Conservation (phyloP, 2,797 vertebrate species). For the Hyperoplus immaculatus region DNA sequence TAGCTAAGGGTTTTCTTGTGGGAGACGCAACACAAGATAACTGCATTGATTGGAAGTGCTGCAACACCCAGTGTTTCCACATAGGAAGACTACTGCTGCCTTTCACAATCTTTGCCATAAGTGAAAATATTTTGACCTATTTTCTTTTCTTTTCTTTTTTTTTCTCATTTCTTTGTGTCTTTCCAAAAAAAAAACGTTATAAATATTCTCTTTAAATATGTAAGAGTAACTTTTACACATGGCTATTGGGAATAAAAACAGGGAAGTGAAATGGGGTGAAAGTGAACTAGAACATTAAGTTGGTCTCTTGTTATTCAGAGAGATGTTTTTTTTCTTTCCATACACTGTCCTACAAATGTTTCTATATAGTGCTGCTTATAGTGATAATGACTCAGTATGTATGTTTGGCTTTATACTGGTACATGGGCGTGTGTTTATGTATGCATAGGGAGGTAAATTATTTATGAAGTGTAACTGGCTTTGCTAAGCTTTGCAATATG, state of each 20-base stretch:
- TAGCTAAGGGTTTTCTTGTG: neutral
- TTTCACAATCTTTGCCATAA: neutral
- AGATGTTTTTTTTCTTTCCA: conserved; percentile 10
- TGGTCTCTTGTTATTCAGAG: neutral
- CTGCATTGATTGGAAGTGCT: conserved; percentile 7
- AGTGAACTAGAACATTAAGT: neutral
- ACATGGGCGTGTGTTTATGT: neutral
- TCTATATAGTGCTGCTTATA: neutral
- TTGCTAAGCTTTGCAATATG: neutral
- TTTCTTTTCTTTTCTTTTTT: neutral
- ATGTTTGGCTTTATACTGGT: neutral
- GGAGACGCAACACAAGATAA: conserved; percentile 5
- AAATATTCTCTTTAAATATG: neutral
- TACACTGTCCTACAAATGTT: neutral
- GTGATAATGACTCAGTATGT: neutral
- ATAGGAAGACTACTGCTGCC: neutral
- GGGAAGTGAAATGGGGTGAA: conserved; percentile 10
- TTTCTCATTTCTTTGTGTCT: neutral
- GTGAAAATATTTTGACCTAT: neutral
- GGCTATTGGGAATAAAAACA: neutral
- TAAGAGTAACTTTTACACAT: neutral
- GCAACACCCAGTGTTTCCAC: neutral
- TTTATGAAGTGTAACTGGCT: neutral
- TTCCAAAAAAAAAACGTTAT: neutral
- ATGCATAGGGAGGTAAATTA: neutral